Conservation (phyloP, 2,888 invertebrate species). For the Byasa hedistus region DNA sequence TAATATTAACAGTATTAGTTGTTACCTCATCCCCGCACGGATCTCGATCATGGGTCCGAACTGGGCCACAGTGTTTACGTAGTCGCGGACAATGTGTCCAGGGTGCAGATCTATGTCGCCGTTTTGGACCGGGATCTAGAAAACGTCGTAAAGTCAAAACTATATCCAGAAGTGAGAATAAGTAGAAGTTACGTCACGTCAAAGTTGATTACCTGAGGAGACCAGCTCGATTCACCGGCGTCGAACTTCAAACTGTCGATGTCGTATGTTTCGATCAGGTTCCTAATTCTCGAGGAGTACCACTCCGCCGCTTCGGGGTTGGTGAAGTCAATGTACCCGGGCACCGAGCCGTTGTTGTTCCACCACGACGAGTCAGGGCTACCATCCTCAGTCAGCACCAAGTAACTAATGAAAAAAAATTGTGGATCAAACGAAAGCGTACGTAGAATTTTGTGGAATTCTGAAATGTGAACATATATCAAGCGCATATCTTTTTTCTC, state of each 20-base stretch:
- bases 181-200: not conserved
- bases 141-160: not conserved
- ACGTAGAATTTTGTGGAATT: too few relatives aligned
- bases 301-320: slow-evolving; percentile 83
- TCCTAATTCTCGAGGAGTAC: slow-evolving; percentile 74
- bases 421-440: too few relatives aligned
- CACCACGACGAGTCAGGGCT: slow-evolving; percentile 75
- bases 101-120: slow-evolving; percentile 79
- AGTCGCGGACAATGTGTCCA: slow-evolving; percentile 76
- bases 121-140: slow-evolving; percentile 76
- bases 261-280: slow-evolving; percentile 80
- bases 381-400: slow-evolving; percentile 75
- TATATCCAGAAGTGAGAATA: too few relatives aligned
- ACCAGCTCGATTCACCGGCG: slow-evolving; percentile 87
- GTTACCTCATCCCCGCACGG: slow-evolving; percentile 83
- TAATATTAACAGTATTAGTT: too few relatives aligned
- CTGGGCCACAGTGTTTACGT: slow-evolving; percentile 77
- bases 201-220: slow-evolving; percentile 73
- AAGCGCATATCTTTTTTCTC: too few relatives aligned
- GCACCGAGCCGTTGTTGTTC: slow-evolving; percentile 75
- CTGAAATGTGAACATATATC: too few relatives aligned
- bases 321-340: slow-evolving; percentile 86
- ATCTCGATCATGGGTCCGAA: slow-evolving; percentile 85
- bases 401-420: slow-evolving; percentile 54
- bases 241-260: slow-evolving; percentile 90